phyloP scores from a whole-genome alignment of 2,888 invertebrate genomes.

The Eupithecia centaureata region DNA sequence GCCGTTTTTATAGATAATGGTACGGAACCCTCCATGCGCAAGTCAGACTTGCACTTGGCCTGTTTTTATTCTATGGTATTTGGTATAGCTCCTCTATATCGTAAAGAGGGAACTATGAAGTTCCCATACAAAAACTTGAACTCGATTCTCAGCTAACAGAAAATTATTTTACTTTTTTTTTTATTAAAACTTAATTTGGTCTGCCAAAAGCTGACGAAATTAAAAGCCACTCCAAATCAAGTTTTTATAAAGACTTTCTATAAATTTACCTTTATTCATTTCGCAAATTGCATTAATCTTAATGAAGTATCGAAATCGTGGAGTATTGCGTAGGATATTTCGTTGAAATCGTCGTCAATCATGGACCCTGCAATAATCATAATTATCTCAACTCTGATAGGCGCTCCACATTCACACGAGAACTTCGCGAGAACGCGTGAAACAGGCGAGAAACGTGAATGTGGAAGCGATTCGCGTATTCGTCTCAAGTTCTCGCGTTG shows the following conservation, averaged over 20 bases:
- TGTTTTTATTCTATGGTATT: no score
- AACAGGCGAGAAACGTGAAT: no score
- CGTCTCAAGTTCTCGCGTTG: no score
- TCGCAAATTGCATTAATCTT: constrained; percentile 24
- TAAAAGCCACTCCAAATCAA: constrained; percentile 28
- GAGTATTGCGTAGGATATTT: constrained; percentile 23
- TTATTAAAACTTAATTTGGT: neutral
- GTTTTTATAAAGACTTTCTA: constrained; percentile 30
- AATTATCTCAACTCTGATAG: constrained; percentile 20
- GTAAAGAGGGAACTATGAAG: no score
- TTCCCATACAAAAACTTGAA: no score
- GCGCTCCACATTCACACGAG: neutral
- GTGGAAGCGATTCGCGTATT: no score
- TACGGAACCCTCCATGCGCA: no score
- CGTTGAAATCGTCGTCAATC: constrained; percentile 23
- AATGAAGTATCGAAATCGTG: constrained; percentile 31
- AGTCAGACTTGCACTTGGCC: no score
- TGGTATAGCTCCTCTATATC: no score
- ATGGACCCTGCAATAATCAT: constrained; percentile 17
- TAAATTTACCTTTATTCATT: constrained; percentile 21
- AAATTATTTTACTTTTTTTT: neutral
- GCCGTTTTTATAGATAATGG: no score
- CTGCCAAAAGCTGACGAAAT: constrained; percentile 12
- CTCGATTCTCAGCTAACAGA: neutral
- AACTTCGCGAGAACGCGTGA: no score